A percentile compares a stretch with the other conserved stretches of the same genome.
Conservation (phyloP, 2,888 invertebrate genomes). For the Orthosia incerta region DNA sequence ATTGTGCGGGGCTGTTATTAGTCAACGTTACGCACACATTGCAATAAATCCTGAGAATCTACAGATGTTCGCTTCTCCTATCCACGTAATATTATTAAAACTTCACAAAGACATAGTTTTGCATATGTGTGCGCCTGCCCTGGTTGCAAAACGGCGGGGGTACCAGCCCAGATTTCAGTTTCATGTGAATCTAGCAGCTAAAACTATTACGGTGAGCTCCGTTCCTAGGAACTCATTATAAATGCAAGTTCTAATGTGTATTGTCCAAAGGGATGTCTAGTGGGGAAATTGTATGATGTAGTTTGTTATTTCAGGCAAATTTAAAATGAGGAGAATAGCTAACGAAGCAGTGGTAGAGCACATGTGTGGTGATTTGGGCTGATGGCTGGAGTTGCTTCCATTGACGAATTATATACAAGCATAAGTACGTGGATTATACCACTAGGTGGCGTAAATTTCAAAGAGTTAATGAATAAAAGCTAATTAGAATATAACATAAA, state of each 20-base stretch:
- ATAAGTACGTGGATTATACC: too few relatives aligned
- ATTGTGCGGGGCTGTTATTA: neutral
- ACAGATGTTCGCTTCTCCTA: neutral
- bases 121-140: neutral
- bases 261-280: neutral
- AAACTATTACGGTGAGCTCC: neutral
- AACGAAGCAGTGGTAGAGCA: neutral
- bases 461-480: too few relatives aligned
- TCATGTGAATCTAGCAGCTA: conserved; percentile 1
- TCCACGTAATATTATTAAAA: too few relatives aligned
- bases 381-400: too few relatives aligned
- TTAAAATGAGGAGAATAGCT: neutral
- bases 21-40: neutral
- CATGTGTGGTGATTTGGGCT: neutral
- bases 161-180: neutral
- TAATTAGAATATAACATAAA: too few relatives aligned
- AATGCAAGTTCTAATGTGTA: neutral
- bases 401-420: too few relatives aligned
- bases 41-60: neutral
- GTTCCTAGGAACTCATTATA: neutral
- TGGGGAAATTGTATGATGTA: neutral
- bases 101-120: neutral
- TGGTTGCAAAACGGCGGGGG: too few relatives aligned
- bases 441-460: too few relatives aligned
- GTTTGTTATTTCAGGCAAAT: neutral